These are phyloP conservation scores for Bujurquina vittata DNA, from an alignment of 2,113 vertebrate genomes.

Conservation along the genomic window DNA sequence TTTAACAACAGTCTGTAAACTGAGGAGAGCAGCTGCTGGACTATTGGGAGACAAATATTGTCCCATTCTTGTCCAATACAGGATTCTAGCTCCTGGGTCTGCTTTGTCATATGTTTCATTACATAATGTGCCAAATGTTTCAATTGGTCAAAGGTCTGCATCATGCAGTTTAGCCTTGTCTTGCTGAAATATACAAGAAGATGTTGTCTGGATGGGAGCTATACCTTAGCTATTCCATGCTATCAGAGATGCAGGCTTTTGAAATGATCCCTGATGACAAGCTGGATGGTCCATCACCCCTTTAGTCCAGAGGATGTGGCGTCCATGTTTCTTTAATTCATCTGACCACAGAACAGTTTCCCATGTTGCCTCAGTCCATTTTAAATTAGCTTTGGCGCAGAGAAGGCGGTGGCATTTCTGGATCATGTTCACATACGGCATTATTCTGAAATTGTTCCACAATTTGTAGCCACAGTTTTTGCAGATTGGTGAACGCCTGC, in stretches of 20 bases:
- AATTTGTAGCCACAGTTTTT: neutral
- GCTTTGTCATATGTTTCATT: neutral
- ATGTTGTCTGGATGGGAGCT: neutral
- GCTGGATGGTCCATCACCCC: neutral
- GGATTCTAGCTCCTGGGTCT: neutral
- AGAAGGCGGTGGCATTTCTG: neutral
- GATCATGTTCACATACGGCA: neutral
- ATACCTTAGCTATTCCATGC: too few relatives aligned
- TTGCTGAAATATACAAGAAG: conserved; percentile 1
- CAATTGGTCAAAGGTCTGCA: neutral
- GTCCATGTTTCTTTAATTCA: neutral
- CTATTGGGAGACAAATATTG: neutral
- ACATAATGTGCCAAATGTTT: neutral
- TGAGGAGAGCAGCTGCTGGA: neutral
- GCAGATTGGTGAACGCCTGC: too few relatives aligned
- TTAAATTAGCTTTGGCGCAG: neutral
- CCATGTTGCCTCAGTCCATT: neutral
- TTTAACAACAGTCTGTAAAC: too few relatives aligned
- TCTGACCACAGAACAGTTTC: conserved; percentile 1
- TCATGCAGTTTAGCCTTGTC: neutral
- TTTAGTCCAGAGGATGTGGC: neutral
- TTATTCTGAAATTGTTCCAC: neutral
- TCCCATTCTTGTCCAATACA: neutral
- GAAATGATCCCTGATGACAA: neutral
- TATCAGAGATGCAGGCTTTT: neutral